phyloP scores from a whole-genome alignment of 2,888 invertebrate species.

The Drosophila putrida region DNA sequence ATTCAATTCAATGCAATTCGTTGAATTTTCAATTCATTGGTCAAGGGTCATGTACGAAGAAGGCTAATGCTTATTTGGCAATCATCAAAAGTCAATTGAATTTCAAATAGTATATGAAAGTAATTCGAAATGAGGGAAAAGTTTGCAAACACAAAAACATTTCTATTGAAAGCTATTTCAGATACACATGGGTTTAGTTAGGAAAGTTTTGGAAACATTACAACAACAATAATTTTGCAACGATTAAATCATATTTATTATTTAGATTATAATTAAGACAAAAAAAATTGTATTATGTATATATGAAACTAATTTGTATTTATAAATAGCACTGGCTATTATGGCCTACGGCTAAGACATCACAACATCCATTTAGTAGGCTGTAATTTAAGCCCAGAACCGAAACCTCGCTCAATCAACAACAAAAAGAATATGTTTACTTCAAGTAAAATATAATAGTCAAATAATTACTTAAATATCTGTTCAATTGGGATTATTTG shows the following conservation, averaged over 20 bases:
- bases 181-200: neutral
- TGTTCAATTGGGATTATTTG: neutral
- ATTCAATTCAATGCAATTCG: neutral
- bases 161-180: neutral
- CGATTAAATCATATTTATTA: slow-evolving; percentile 23
- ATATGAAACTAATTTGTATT: slow-evolving; percentile 20
- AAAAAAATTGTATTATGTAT: slow-evolving; percentile 5
- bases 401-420: slow-evolving; percentile 4
- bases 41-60: neutral
- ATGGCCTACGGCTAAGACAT: slow-evolving; percentile 21
- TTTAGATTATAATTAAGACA: slow-evolving; percentile 3
- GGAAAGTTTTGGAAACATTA: neutral
- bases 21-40: slow-evolving; percentile 13
- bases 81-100: neutral
- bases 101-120: neutral
- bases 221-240: slow-evolving; percentile 1
- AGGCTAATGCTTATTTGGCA: neutral
- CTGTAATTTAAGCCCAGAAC: slow-evolving; percentile 7
- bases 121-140: neutral
- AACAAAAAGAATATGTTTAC: neutral
- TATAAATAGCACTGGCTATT: slow-evolving; percentile 18
- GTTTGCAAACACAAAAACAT: neutral
- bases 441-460: slow-evolving; percentile 1
- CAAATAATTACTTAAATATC: neutral
- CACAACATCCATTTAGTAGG: slow-evolving; percentile 13